These are phyloP conservation scores for Drosophila melanocephala DNA, from an alignment of 2,888 invertebrate genomes.

Conservation along the genomic window DNA sequence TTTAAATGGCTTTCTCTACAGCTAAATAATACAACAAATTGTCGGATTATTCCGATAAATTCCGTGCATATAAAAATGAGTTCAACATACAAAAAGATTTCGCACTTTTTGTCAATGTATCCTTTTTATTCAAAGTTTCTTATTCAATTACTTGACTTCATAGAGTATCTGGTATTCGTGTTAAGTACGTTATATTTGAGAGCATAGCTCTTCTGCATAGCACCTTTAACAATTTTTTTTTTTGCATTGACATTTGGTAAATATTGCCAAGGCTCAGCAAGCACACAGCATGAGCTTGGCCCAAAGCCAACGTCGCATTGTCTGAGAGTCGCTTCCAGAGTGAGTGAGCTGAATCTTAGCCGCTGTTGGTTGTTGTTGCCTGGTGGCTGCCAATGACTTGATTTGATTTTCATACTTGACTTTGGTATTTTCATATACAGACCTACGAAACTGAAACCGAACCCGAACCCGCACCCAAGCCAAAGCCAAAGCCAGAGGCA, in stretches of 20 bases:
- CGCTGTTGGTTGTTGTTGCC: slow-evolving; percentile 51
- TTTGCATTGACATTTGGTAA: slow-evolving; percentile 82
- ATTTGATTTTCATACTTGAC: slow-evolving; percentile 76
- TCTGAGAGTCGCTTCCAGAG: slow-evolving; percentile 30
- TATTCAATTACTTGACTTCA: background rate
- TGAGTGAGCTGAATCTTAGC: slow-evolving; percentile 48
- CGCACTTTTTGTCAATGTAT: background rate
- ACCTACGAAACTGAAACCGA: slow-evolving; percentile 12
- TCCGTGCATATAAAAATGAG: background rate
- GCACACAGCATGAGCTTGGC: slow-evolving; percentile 57
- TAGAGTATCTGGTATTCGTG: slow-evolving; percentile 43
- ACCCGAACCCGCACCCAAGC: background rate
- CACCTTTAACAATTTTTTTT: slow-evolving; percentile 53
- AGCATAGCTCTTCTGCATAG: slow-evolving; percentile 49
- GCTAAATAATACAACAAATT: background rate
- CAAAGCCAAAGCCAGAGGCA: slow-evolving; percentile 45
- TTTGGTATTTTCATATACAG: slow-evolving; percentile 52
- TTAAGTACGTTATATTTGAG: background rate
- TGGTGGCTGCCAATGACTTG: slow-evolving; percentile 74
- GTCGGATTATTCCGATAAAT: background rate
- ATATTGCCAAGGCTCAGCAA: slow-evolving; percentile 65
- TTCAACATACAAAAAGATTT: background rate
- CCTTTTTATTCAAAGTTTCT: background rate
- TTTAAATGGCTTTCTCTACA: too few relatives aligned
- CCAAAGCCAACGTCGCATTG: slow-evolving; percentile 32